Conservation (phyloP, 2,888 invertebrate genomes). For the Patella ulyssiponensis region DNA sequence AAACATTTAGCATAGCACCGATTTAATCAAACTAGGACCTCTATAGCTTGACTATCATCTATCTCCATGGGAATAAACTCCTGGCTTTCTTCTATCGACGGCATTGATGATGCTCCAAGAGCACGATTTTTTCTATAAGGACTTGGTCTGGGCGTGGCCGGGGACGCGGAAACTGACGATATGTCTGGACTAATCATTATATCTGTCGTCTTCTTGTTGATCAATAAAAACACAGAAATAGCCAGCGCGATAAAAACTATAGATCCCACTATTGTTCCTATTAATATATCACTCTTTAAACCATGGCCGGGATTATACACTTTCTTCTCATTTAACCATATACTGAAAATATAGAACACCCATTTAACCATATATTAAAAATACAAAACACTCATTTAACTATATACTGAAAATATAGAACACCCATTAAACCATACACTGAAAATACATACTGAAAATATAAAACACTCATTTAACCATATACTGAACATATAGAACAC, state of each 20-base stretch:
- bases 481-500: too few species aligned
- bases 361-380: too few species aligned
- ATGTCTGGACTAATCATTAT: background rate
- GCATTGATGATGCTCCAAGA: background rate
- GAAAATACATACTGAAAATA: too few species aligned
- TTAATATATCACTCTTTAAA: background rate
- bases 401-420: too few species aligned
- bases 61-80: slow-evolving; percentile 8
- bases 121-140: slow-evolving; percentile 5
- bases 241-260: background rate
- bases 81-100: background rate
- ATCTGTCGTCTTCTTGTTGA: background rate
- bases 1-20: too few species aligned
- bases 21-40: background rate
- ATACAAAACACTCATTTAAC: too few species aligned
- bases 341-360: background rate
- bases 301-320: slow-evolving; percentile 1
- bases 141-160: slow-evolving; percentile 2
- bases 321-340: slow-evolving; percentile 8
- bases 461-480: too few species aligned
- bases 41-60: background rate
- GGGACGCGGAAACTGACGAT: slow-evolving; percentile 3
- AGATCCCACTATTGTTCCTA: slow-evolving; percentile 3
- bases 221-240: background rate
- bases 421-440: too few species aligned